Conservation (phyloP, 2,888 invertebrate genomes). For the Andrena dorsata region DNA sequence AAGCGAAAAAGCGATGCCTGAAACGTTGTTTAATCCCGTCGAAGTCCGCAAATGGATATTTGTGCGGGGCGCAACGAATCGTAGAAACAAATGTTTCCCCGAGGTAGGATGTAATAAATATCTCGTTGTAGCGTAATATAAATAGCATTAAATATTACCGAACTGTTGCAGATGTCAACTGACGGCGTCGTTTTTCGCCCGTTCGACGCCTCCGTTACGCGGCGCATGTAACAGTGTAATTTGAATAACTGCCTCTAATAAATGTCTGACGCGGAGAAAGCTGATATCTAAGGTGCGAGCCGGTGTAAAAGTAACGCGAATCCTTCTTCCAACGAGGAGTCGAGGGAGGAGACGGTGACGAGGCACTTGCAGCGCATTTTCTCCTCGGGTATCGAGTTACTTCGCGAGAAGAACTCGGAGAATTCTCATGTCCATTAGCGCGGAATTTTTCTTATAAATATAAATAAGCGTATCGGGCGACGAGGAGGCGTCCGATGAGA, state of each 20-base stretch:
- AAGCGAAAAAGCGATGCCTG: neutral
- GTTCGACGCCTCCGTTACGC: conserved; percentile 30
- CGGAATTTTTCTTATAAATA: conserved; percentile 63
- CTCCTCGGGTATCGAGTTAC: conserved; percentile 45
- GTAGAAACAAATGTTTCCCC: conserved; percentile 8
- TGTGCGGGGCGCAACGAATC: neutral
- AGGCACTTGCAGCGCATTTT: conserved; percentile 26
- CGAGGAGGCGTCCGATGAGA: conserved; percentile 45
- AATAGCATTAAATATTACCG: conserved; percentile 38
- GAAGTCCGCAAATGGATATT: conserved; percentile 20
- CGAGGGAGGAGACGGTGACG: neutral
- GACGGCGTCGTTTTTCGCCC: neutral
- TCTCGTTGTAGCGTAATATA: conserved; percentile 14
- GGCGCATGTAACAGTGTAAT: conserved; percentile 35
- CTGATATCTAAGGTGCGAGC: conserved; percentile 23
- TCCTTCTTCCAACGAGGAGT: neutral
- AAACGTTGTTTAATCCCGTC: conserved; percentile 2
- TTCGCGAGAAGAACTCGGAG: conserved; percentile 21
- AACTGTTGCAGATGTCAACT: conserved; percentile 1
- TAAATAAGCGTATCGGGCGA: conserved; percentile 59
- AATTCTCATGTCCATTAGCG: conserved; percentile 64
- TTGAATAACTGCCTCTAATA: conserved; percentile 50
- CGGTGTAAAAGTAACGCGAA: conserved; percentile 27
- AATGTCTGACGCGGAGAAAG: conserved; percentile 39
- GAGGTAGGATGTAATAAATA: conserved; percentile 14